Percentiles rank a stretch among this genome's conserved stretches.
Conservation (phyloP, 92 coral and sea anemone genomes). For the Anthopleura xanthogrammica region DNA sequence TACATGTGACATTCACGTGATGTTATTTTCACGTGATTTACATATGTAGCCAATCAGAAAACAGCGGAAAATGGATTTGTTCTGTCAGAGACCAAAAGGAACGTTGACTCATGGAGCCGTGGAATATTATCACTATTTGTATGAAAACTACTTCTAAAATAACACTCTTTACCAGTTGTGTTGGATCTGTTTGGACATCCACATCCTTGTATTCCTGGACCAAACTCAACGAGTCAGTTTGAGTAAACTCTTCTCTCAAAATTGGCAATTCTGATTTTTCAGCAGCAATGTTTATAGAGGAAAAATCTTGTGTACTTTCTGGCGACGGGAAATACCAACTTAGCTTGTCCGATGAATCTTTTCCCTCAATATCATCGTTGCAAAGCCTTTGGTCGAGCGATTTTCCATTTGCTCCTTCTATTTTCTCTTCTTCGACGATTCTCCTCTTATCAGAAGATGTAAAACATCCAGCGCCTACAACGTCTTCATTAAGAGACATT, state of each 20-base stretch:
- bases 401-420: background rate
- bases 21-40: too few relatives aligned
- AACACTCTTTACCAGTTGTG: background rate
- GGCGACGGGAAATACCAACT: background rate
- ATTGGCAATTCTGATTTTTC: background rate
- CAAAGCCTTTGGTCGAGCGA: background rate
- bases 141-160: background rate
- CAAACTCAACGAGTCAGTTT: conserved; percentile 17
- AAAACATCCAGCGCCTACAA: background rate
- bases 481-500: background rate
- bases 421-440: background rate
- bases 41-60: too few relatives aligned
- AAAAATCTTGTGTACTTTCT: background rate
- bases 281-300: background rate
- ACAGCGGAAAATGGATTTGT: too few relatives aligned
- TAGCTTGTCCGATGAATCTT: background rate
- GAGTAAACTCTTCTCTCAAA: background rate
- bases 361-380: background rate
- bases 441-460: background rate
- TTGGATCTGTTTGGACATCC: background rate
- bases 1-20: too few relatives aligned
- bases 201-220: background rate
- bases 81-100: too few relatives aligned
- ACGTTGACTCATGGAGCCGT: too few relatives aligned
- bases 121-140: background rate